phyloP scores from a whole-genome alignment of 2,113 vertebrate species.

The Sander vitreus region DNA sequence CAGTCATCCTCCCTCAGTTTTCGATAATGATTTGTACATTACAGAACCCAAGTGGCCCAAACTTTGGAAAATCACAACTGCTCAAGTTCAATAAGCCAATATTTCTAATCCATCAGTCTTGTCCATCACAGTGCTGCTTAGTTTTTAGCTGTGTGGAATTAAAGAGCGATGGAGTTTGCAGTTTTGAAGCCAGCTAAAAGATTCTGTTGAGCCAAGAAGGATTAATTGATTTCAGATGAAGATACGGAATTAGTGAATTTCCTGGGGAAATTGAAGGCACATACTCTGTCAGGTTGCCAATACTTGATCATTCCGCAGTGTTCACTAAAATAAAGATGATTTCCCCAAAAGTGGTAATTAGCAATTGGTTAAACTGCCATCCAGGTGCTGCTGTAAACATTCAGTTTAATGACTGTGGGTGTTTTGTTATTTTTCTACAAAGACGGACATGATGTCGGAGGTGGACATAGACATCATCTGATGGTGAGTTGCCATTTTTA shows the following conservation, averaged over 20 bases:
- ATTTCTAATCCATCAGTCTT: constrained; percentile 46
- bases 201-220: constrained; percentile 29
- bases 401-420: constrained; percentile 19
- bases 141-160: constrained; percentile 30
- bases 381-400: background rate
- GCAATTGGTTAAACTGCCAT: constrained; percentile 11
- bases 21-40: background rate
- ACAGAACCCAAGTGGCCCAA: constrained; percentile 10
- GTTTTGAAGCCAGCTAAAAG: constrained; percentile 44
- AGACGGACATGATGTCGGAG: constrained; percentile 90
- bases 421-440: constrained; percentile 49
- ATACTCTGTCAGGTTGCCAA: background rate
- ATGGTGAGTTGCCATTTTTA: constrained; percentile 87
- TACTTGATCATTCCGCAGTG: constrained; percentile 5
- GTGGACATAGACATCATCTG: constrained; percentile 87
- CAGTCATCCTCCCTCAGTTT: background rate
- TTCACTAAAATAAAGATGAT: constrained; percentile 22
- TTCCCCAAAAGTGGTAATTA: constrained; percentile 28
- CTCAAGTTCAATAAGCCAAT: constrained; percentile 28
- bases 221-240: constrained; percentile 52
- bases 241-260: constrained; percentile 38
- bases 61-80: constrained; percentile 31
- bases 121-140: constrained; percentile 25
- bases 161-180: constrained; percentile 32
- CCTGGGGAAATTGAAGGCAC: constrained; percentile 15